Base-by-base conservation (phyloP, 2,797 vertebrate species). In the Eupleurogrammus muticus region DNA sequence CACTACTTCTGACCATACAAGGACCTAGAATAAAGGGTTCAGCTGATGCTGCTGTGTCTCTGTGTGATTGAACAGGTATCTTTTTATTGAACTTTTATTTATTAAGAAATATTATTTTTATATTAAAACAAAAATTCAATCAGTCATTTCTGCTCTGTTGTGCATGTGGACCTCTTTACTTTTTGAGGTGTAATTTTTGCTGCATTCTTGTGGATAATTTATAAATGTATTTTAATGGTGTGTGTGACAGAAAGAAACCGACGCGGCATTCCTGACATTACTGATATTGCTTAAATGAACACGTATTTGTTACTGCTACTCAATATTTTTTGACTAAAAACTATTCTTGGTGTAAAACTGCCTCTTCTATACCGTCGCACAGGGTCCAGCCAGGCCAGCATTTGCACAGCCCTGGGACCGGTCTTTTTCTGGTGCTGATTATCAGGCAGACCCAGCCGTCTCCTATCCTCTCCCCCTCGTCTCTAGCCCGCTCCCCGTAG, bases 401-500 rank as follows among this genome's bases (percentile, higher is more conserved):
- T 8, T 8, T 62, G 21, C 71, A 42, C 56, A 32, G 53, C 72
- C 62, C 60, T 70, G 62, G 38, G 68, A 75, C 46, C 55, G 10
- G n/a, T 54, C 69, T 66, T 81, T 81, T 73, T 49, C 76, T 65
- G 67, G 38, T 80, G 63, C 50, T 58, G 75, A 83, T 83, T 82
- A 82, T 86, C 77, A 75, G 73, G 44, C 71, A 49, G 36, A 76
- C 57, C 68, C 75, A 85, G 70, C 46, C 73, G 35, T 73, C 66
- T 65, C 70, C 52, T 28, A 7, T 47, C n/a, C n/a, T 74, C 73
- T 55, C 72, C 44, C 50, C 32, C 71, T 74, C 68, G 64, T 71
- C 56, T 75, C 65, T 9, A 5, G 52, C 69, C 54, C 54, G n/a
- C 42, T 55, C 66, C 71, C 70, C 9, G 42, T 20, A 60, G 57